Evolutionary conservation across 2,888 invertebrate species (phyloP).

Genomic region (Stramonita haemastoma): DNA sequence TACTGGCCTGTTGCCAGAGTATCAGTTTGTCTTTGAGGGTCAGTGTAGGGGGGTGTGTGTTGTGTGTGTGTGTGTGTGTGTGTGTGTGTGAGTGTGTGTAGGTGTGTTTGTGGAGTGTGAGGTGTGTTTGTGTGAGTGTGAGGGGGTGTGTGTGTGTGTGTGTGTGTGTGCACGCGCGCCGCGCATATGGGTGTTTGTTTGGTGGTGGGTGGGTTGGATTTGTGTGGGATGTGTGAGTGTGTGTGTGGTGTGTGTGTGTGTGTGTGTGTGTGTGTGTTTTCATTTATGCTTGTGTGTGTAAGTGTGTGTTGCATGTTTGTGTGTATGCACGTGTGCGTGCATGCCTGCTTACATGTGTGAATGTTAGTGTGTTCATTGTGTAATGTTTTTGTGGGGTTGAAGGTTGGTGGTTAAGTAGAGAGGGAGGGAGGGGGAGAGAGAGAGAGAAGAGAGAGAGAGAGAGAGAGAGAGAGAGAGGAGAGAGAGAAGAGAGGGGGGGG

Average conservation of each 20-base stretch:
- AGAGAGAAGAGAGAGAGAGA: too few relatives aligned
- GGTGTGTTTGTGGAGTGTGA: too few relatives aligned
- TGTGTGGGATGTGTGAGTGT: background rate
- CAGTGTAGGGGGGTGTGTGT: too few relatives aligned
- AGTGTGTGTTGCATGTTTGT: background rate
- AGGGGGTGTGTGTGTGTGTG: background rate
- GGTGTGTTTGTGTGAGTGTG: background rate
- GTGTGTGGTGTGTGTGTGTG: background rate
- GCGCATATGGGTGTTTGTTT: background rate
- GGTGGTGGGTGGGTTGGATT: background rate
- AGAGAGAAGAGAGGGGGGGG: background rate
- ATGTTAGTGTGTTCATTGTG: background rate
- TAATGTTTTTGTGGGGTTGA: too few relatives aligned
- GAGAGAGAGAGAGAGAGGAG: background rate
- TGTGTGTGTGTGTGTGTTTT: background rate
- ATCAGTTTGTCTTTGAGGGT: background rate
- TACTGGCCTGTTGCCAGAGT: background rate
- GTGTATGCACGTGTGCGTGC: background rate
- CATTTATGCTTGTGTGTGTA: too few relatives aligned
- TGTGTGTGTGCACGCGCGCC: background rate
- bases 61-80: too few relatives aligned
- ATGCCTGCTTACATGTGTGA: slow-evolving; percentile 10
- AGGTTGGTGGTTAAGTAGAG: too few relatives aligned
- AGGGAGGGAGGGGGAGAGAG: too few relatives aligned
- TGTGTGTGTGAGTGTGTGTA: slow-evolving; percentile 4